Conservation (phyloP, 2,888 invertebrate genomes). For the Odontocolon sp. region DNA sequence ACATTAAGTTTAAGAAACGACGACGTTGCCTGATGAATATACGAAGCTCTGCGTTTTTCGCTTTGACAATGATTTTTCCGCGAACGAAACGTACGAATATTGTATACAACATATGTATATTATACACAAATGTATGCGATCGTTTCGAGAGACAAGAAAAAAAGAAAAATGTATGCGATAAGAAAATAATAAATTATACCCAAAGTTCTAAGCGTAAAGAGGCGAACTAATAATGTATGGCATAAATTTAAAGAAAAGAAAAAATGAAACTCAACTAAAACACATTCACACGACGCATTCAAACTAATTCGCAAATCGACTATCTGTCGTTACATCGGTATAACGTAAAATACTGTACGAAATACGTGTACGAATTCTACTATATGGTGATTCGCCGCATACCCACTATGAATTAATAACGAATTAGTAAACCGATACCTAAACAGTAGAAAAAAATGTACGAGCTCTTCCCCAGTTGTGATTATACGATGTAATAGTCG, state of each 20-base stretch:
- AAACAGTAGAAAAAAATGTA: slow-evolving; percentile 49
- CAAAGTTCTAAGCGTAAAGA: slow-evolving; percentile 2
- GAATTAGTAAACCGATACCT: slow-evolving; percentile 52
- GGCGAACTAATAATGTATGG: not conserved
- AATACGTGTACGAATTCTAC: slow-evolving; percentile 48
- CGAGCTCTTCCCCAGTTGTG: slow-evolving; percentile 49
- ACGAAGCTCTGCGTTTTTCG: not conserved
- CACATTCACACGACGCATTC: slow-evolving; percentile 39
- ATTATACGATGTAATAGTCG: slow-evolving; percentile 57
- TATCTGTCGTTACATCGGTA: slow-evolving; percentile 45
- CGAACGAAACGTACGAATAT: slow-evolving; percentile 31
- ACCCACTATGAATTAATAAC: slow-evolving; percentile 57
- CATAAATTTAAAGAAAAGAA: slow-evolving; percentile 2
- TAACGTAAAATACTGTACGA: slow-evolving; percentile 32
- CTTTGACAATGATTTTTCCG: slow-evolving; percentile 10
- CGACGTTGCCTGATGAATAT: not conserved
- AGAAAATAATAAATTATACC: slow-evolving; percentile 3
- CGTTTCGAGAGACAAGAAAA: not conserved
- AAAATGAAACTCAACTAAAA: not conserved
- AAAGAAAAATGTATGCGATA: slow-evolving; percentile 15
- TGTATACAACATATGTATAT: slow-evolving; percentile 42
- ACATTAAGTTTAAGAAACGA: not conserved
- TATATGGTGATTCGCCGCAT: slow-evolving; percentile 52
- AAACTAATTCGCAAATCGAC: slow-evolving; percentile 41
- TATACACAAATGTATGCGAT: slow-evolving; percentile 1